Conservation (phyloP, 1,140 invertebrate species). For the Protaetia brevitarsis region DNA sequence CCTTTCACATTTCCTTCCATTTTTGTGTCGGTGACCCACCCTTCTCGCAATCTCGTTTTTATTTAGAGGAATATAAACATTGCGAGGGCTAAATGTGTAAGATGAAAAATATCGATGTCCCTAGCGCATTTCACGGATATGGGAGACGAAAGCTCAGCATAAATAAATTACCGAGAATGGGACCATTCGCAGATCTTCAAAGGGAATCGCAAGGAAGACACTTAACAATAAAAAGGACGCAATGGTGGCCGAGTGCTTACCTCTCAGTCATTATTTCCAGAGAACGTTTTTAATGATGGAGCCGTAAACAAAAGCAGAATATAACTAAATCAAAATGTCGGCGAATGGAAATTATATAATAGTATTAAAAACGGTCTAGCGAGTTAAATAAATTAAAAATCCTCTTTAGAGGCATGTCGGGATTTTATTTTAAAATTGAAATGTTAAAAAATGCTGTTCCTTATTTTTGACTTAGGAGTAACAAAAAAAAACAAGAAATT, state of each 20-base stretch:
- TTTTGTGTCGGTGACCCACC: neutral
- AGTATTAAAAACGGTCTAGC: neutral
- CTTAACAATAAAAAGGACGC: conserved; percentile 5
- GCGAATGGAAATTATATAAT: conserved; percentile 13
- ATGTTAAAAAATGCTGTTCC: neutral
- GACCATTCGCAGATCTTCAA: neutral
- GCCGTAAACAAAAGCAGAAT: neutral
- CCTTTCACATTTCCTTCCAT: neutral
- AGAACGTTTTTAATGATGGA: neutral
- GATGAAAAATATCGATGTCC: neutral
- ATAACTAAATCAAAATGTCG: conserved; percentile 1
- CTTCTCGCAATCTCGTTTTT: neutral
- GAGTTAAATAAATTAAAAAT: conserved; percentile 11
- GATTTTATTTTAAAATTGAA: neutral
- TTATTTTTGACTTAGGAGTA: too few relatives aligned
- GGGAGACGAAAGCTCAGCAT: neutral
- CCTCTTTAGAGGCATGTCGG: neutral
- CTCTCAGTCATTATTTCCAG: conserved; percentile 1
- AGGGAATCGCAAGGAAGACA: conserved; percentile 15
- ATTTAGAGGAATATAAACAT: neutral
- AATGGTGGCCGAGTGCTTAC: neutral
- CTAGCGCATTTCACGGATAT: neutral
- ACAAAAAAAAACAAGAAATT: too few relatives aligned
- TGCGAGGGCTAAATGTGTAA: neutral
- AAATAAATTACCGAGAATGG: conserved; percentile 3